Conservation (phyloP, 2,797 vertebrate genomes). For the Neostethus bicornis region DNA sequence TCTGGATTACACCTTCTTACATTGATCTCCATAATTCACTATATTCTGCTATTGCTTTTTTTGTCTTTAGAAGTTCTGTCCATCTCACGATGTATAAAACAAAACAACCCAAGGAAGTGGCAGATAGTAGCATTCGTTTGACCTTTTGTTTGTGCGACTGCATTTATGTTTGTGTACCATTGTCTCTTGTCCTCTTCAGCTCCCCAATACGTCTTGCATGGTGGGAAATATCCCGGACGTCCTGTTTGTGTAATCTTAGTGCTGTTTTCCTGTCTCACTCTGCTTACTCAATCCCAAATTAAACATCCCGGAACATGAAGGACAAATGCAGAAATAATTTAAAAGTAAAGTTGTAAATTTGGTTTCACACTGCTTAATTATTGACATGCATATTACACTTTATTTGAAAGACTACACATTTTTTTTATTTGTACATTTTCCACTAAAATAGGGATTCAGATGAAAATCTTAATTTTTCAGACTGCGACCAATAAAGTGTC, state of each 20-base stretch:
- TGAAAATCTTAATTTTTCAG: too few relatives aligned
- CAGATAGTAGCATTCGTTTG: slow-evolving; percentile 7
- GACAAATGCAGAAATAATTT: background rate
- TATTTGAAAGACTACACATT: too few relatives aligned
- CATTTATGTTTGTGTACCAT: background rate
- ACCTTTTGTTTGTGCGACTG: slow-evolving; percentile 20
- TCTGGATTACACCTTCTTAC: too few relatives aligned
- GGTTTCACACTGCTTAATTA: too few relatives aligned
- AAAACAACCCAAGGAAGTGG: slow-evolving; percentile 23
- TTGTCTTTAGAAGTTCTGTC: background rate
- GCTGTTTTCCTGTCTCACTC: slow-evolving; percentile 41
- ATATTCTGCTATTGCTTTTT: background rate
- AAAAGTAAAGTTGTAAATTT: too few relatives aligned
- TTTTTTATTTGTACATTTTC: too few relatives aligned
- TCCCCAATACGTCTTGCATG: slow-evolving; percentile 22
- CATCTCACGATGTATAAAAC: background rate
- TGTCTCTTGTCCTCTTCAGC: slow-evolving; percentile 2
- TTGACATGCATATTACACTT: too few relatives aligned
- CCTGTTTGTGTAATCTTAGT: slow-evolving; percentile 66
- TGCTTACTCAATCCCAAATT: slow-evolving; percentile 47
- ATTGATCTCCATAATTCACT: too few relatives aligned
- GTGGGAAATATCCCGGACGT: slow-evolving; percentile 60
- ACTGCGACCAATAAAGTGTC: too few relatives aligned
- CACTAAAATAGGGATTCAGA: too few relatives aligned
- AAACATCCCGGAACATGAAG: slow-evolving; percentile 22